Percentiles rank a stretch among this genome's conserved stretches.
Conservation (phyloP, 2,113 vertebrate genomes). For the Rhinolophus sinicus region DNA sequence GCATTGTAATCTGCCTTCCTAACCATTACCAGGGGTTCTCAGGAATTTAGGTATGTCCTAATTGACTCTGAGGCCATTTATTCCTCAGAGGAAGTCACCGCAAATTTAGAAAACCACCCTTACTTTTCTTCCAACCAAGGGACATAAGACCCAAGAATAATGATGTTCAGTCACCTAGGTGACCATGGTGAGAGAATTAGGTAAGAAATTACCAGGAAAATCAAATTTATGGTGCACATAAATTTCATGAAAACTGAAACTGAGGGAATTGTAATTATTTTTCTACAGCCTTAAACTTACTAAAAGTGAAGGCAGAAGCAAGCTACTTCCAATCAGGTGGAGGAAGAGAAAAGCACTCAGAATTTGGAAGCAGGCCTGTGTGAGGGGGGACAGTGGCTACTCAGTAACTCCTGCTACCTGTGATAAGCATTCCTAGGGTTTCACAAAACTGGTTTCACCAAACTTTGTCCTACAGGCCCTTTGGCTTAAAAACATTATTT, state of each 20-base stretch:
- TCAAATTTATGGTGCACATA: not conserved
- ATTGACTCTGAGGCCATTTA: not conserved
- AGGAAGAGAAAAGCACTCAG: not conserved
- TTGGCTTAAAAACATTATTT: not conserved
- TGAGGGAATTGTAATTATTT: not conserved
- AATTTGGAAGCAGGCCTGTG: not conserved
- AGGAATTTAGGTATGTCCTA: not conserved
- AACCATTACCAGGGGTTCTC: not conserved
- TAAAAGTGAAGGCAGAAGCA: not conserved
- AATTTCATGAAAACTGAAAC: not conserved
- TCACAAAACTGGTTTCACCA: slow-evolving; percentile 11
- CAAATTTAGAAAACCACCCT: not conserved
- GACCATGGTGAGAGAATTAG: not conserved
- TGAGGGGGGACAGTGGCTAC: not conserved
- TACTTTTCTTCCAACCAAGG: not conserved
- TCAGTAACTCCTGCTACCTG: not conserved
- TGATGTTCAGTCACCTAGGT: not conserved
- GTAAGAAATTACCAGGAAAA: not conserved
- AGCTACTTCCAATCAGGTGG: not conserved
- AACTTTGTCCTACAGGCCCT: not conserved
- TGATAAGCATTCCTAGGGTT: not conserved
- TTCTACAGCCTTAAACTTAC: not conserved
- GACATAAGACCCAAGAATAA: not conserved
- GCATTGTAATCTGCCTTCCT: not conserved
- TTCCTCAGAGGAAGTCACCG: not conserved